Conservation (phyloP, 2,113 vertebrate genomes). For the human region GRCh38 chr1:147482001-147482500, state of each 20-base stretch:
- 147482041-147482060: neutral
- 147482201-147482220: neutral
- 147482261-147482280: constrained; percentile 27
- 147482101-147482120: neutral
- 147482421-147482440: neutral
- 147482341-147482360: neutral
- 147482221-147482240: neutral
- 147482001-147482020: neutral
- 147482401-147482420: neutral
- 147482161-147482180: neutral
- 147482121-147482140: neutral
- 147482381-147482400: neutral
- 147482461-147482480: neutral
- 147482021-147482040: neutral
- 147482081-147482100: neutral
- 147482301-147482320: neutral
- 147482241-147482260: neutral
- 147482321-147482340: neutral
- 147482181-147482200: neutral
- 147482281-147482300: neutral
- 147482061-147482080: neutral
- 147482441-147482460: constrained; percentile 31
- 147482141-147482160: neutral
- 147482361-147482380: no score
- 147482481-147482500: neutral